Evolutionary conservation across 2,113 vertebrate genomes (phyloP).

Genomic region (Notothenia coriiceps): DNA sequence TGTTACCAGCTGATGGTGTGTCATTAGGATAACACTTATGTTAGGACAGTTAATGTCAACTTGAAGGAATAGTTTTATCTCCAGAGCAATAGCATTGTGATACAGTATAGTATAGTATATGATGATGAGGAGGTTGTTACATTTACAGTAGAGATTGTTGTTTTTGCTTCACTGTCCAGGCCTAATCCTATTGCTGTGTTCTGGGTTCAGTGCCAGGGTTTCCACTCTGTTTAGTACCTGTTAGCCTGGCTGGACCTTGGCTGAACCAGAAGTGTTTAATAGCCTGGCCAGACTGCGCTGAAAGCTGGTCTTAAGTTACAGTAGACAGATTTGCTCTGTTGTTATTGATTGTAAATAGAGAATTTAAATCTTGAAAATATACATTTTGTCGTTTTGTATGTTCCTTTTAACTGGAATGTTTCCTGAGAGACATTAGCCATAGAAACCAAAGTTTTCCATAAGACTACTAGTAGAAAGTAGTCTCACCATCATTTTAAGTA

Average conservation of each 20-base stretch:
- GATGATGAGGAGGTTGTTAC: constrained; percentile 1
- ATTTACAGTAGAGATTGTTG: constrained; percentile 7
- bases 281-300: constrained; percentile 32
- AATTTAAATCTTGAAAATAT: constrained; percentile 10
- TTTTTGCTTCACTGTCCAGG: constrained; percentile 30
- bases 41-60: background rate
- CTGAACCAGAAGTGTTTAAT: constrained; percentile 53
- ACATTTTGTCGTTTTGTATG: background rate
- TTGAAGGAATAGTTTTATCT: background rate
- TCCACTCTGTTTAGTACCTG: constrained; percentile 44
- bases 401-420: background rate
- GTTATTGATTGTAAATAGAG: constrained; percentile 21
- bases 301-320: constrained; percentile 14
- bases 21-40: background rate
- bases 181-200: constrained; percentile 55
- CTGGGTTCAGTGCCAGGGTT: constrained; percentile 24
- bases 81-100: background rate
- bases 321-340: constrained; percentile 9
- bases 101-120: background rate
- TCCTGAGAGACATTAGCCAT: background rate
- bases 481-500: background rate
- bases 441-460: background rate
- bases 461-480: background rate
- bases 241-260: constrained; percentile 51
- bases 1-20: background rate